Percentiles rank a stretch among this genome's conserved stretches.
These are phyloP conservation scores for Drosophila monieri DNA, from an alignment of 2,888 invertebrate species.

Conservation along the genomic window DNA sequence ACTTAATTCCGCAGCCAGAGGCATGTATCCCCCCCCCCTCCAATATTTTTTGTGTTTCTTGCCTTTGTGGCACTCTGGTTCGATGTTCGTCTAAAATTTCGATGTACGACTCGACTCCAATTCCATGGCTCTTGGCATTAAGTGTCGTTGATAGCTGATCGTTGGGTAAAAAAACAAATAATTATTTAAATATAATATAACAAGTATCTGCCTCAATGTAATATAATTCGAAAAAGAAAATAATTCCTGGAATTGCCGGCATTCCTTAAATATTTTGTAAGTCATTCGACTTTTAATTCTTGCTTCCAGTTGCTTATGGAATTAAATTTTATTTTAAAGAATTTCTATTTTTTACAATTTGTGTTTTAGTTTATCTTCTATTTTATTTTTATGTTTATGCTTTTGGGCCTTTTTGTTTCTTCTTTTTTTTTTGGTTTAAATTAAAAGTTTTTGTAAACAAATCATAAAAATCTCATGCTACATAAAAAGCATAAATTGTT, in stretches of 20 bases:
- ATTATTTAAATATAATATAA: background rate
- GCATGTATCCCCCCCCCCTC: too few species aligned
- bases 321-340: background rate
- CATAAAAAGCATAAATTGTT: conserved; percentile 1
- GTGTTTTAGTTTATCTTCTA: background rate
- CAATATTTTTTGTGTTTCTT: background rate
- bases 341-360: too few species aligned
- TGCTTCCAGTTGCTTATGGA: background rate
- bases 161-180: background rate
- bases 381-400: background rate
- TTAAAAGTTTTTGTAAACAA: conserved; percentile 8
- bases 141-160: conserved; percentile 32
- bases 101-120: conserved; percentile 45
- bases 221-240: conserved; percentile 22
- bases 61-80: conserved; percentile 31
- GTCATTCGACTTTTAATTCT: conserved; percentile 20
- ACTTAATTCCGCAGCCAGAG: too few species aligned
- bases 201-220: background rate
- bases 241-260: conserved; percentile 48
- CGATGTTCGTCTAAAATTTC: conserved; percentile 34
- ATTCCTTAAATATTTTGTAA: conserved; percentile 25
- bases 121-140: conserved; percentile 54
- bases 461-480: conserved; percentile 4
- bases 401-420: background rate
- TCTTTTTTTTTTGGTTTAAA: conserved; percentile 1